Evolutionary conservation across 2,888 invertebrate species (phyloP), one percentile per base, ranked within the genome.

Genomic region (Sphinx pinastri): DNA sequence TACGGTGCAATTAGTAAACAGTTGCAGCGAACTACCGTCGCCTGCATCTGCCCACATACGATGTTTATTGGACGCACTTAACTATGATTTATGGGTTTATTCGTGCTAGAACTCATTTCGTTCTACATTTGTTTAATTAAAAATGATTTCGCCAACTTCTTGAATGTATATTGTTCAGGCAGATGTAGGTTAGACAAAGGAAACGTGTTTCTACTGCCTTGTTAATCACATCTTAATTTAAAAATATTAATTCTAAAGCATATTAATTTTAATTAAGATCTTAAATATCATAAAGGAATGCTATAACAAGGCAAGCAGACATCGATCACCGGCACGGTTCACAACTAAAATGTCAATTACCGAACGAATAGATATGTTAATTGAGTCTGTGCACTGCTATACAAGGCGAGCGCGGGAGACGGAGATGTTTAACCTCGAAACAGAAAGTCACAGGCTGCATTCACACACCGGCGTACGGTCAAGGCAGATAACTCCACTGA

Each of bases 381-480:
- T 83, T 82, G 77, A 54, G 52, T 11, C 54, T 31, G 54, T 69
- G 69, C 52, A 70, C 75, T 77, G 73, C 78, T 82, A 75, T 81
- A 82, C 78, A 85, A 83, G 83, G 80, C 77, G 76, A 73, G 75
- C 77, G 76, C 82, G 84, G 82, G 83, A 88, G 84, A 82, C 80
- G 78, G 84, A 63, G 63, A 63, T 63, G 63, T 83, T 82, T 81
- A 88, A 88, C 90, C 89, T 92, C 88, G 88, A 85, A 88, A 88
- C 84, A 82, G 89, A 91, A 92, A 92, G 90, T 89, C 84, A 73
- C 81, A 79, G 80, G 79, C 83, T 82, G 79, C 80, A 83, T 81
- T 80, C 80, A 79, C 79, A 82, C 76, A 73, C 76, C 75, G 79
- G 76, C 78, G 84, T 84, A 87, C 84, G 91, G 91, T 90, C 92